These are phyloP conservation scores for Poeciliopsis paucimaculata DNA, from an alignment of 2,797 vertebrate genomes.

Conservation along the genomic window DNA sequence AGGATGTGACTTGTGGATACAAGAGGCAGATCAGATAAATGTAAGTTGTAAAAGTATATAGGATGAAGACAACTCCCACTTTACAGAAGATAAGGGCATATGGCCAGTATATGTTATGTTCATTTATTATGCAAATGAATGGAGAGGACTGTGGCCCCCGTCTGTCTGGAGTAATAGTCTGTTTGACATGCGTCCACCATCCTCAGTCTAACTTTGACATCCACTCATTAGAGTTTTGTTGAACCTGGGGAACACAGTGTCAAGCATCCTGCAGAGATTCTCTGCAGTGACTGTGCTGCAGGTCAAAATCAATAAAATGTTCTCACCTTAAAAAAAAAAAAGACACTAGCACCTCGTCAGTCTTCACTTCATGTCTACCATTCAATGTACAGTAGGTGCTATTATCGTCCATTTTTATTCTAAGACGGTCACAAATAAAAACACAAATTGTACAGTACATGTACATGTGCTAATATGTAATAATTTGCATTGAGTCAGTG, in stretches of 20 bases:
- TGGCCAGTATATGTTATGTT: not conserved
- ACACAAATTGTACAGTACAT: slow-evolving; percentile 35
- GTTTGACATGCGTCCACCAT: slow-evolving; percentile 9
- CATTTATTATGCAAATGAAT: slow-evolving; percentile 12
- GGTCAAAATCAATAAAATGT: slow-evolving; percentile 52
- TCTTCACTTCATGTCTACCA: slow-evolving; percentile 2
- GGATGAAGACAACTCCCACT: not conserved
- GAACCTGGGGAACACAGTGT: slow-evolving; percentile 32
- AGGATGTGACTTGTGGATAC: not conserved
- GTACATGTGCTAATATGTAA: slow-evolving; percentile 26
- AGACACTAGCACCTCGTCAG: slow-evolving; percentile 21
- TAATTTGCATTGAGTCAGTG: slow-evolving; percentile 29
- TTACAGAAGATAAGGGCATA: not conserved
- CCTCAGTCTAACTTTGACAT: slow-evolving; percentile 23
- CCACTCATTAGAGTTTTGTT: slow-evolving; percentile 13
- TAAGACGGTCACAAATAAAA: slow-evolving; percentile 11
- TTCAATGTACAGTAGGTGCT: not conserved
- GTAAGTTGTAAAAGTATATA: not conserved
- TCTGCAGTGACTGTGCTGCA: slow-evolving; percentile 29
- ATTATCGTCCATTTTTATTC: slow-evolving; percentile 5
- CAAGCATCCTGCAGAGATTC: slow-evolving; percentile 38
- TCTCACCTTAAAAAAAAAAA: slow-evolving; percentile 42
- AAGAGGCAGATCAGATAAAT: not conserved
- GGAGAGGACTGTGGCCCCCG: slow-evolving; percentile 1
- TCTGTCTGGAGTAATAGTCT: slow-evolving; percentile 18